Evolutionary conservation across 2,797 vertebrate species (phyloP), one percentile per base, ranked within the genome.

Genomic region (Loriculus beryllinus): DNA sequence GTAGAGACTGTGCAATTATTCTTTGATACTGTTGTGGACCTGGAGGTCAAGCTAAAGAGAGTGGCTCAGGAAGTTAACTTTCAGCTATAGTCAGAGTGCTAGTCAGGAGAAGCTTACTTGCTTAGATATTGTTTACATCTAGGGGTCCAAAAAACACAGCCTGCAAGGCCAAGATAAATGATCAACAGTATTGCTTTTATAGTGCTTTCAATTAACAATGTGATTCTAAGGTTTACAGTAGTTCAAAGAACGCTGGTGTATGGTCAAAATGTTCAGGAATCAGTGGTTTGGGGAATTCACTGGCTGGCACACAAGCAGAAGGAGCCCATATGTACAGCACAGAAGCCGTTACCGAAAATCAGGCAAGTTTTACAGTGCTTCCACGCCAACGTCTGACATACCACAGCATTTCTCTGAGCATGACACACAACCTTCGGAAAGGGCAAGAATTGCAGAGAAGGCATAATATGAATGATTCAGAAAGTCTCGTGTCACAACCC

Each of bases 61-160:
- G 60, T 63, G 48, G 65, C 72, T 84, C 90, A 63, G 92, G 84
- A 96, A 96, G 92, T 94, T 95, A 82, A 94, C 89, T 90, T 94
- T 84, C 70, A 70, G 72, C n/a, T 92, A 45, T 72, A 88, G 86
- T 76, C 60, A 97, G 90, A 95, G 92, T 51, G 70, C 85, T 94
- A 90, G 92, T 78, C 91, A 88, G 85, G 71, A 94, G 76, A 35
- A 95, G 65, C 81, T 97, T 92, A 42, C 76, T 94, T 93, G 43
- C 59, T 92, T 95, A 90, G 70, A 63, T 93, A 81, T 90, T 97
- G 71, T 88, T 94, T 90, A 65, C 29, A 31, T 52, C 19, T 68
- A 76, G 67, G 16, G 29, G 33, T 85, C 48, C 60, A 72, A 88
- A 93, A 93, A 92, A n/a, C 18, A 75, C 15, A 92, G 42, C 33